Base-by-base conservation (phyloP, 2,113 vertebrate genomes). In the Chloropsis cyanopogon region DNA sequence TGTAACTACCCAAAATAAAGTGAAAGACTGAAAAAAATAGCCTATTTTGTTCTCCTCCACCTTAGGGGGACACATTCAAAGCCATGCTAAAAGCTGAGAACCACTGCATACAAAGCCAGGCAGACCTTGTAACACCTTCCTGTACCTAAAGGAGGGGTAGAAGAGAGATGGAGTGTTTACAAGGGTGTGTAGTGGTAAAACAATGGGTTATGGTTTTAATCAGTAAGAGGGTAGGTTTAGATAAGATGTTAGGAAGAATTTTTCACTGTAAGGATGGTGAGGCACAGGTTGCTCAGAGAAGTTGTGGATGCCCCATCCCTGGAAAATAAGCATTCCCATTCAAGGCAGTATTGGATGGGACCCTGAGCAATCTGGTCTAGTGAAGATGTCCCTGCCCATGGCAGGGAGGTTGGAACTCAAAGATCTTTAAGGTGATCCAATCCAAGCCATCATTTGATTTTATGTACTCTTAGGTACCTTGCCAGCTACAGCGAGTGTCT, bases 271-370 rank as follows among this genome's bases (percentile, higher is more conserved):
- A 47, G 20, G 12, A 9, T 53, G 20, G 16, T n/a, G n/a, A 89
- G 28, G 20, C 46, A 46, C 46, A 60, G 28, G 24, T 10, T 53
- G 9, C 11, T 14, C 46, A 60, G 53, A 53, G 14, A 25, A 52
- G 19, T 0, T 60, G 31, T 53, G 39, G 39, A 47, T 68, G n/a
- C 14, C 20, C 3, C 47, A 53, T 26, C 4, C 54, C 21, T 31
- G 41, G 35, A 60, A 37, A 60, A 60, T 39, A 24, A 26, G 24
- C 57, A 37, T 26, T 57, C 22, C n/a, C 10, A 24, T 25, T 54
- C n/a, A 53, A 47, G 47, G 29, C 10, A 31, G 11, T 0, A 0
- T 53, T 31, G 18, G 39, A 46, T 68, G 33, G 28, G 13, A 33
- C 20, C 2, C n/a, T 35, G 46, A 68, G n/a, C 14, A 35, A 16